Evolutionary conservation across 2,888 invertebrate genomes (phyloP), one percentile per base, ranked within the genome.

Genomic region (Caradrina clavipalpis): DNA sequence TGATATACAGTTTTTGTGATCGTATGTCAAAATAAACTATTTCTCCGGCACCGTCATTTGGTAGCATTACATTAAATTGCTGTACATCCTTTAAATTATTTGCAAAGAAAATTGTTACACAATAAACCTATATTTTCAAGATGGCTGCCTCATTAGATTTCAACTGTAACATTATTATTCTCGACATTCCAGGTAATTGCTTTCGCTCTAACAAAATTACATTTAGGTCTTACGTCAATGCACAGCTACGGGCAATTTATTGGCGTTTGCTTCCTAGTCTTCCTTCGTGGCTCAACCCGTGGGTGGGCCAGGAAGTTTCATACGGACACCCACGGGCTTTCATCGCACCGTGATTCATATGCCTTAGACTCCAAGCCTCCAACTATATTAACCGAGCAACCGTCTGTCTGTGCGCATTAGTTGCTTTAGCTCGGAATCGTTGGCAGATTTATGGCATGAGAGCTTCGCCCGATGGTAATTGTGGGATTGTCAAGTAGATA

Each of bases 261-360:
- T 81, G 78, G 80, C 78, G 65, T 80, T 82, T 81, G 82, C 82
- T 86, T 86, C 86, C 86, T 82, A 77, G 82, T 84, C 85, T 80
- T 86, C 87, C 81, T 85, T 87, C 82, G 79, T 78, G 84, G 59
- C 39, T 13, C 66, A 72, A 73, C 80, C 84, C 84, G 95, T 95
- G 93, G 95, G 95, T 93, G 94, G 93, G 90, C 92, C 90, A 92
- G 95, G 95, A 95, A 95, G 92, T 91, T 85, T 88, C 86, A 85
- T 81, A 82, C 80, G 84, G 83, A 89, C 94, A 91, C 95, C 95
- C 94, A 95, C 95, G 85, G 84, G 84, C 91, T 91, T 93, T 95
- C 94, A 94, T 92, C 93, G 91, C 82, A 64, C 78, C 74, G 82
- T 95, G 95, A 95, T 94, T 95, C 94, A 95, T 93, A 88, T 85